phyloP scores from a whole-genome alignment of 2,113 vertebrate species.

The Clarias macrocephalus region DNA sequence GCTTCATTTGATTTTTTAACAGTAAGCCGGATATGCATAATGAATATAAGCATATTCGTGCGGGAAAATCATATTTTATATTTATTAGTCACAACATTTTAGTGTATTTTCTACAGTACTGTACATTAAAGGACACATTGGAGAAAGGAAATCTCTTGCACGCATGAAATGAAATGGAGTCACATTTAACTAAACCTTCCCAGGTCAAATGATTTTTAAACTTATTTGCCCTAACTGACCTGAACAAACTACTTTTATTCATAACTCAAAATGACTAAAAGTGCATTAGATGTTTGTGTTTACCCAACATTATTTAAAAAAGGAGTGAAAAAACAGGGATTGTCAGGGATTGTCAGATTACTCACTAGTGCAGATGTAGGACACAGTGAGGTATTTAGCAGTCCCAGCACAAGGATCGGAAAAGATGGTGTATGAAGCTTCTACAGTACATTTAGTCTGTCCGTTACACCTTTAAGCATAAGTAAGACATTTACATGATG shows the following conservation, averaged over 20 bases:
- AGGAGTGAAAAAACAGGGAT: too few species aligned
- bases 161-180: background rate
- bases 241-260: background rate
- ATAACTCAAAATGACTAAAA: background rate
- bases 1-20: background rate
- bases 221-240: background rate
- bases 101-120: background rate
- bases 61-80: background rate
- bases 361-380: slow-evolving; percentile 29
- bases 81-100: background rate
- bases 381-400: slow-evolving; percentile 34
- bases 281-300: background rate
- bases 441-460: slow-evolving; percentile 3
- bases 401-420: slow-evolving; percentile 18
- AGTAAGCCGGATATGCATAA: background rate
- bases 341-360: background rate
- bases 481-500: background rate
- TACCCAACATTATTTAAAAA: background rate
- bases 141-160: background rate
- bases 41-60: background rate
- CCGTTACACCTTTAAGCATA: slow-evolving; percentile 30
- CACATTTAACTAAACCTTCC: background rate
- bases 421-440: slow-evolving; percentile 5
- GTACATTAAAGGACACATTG: background rate
- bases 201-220: background rate